These are phyloP conservation scores for Psophia crepitans DNA, from an alignment of 2,113 vertebrate species.

Conservation along the genomic window DNA sequence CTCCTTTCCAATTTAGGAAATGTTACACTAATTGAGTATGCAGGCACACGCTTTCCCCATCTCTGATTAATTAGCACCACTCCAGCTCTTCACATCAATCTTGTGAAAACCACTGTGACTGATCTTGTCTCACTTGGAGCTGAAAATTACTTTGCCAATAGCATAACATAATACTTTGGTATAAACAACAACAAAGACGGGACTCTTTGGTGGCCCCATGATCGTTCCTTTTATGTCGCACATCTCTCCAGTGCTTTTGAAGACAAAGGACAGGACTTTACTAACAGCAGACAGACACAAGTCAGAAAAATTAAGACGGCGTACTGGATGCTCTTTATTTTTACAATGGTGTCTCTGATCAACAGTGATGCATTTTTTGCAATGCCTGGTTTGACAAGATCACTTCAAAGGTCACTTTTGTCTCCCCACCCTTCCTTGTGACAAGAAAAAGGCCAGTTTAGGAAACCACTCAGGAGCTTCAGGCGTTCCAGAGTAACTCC, in stretches of 20 bases:
- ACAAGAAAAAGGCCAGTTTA: neutral
- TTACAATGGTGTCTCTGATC: conserved; percentile 8
- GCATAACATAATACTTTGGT: conserved; percentile 64
- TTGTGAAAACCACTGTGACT: conserved; percentile 73
- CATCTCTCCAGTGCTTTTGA: conserved; percentile 57
- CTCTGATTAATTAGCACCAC: conserved; percentile 87
- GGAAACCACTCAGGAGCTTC: neutral
- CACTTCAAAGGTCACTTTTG: neutral
- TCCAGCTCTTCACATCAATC: conserved; percentile 70
- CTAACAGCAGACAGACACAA: neutral
- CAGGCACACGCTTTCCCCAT: conserved; percentile 73
- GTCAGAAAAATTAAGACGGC: conserved; percentile 7
- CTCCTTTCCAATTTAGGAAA: conserved; percentile 66
- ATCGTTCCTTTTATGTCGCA: conserved; percentile 46
- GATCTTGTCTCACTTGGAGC: conserved; percentile 73
- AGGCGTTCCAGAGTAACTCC: conserved; percentile 13
- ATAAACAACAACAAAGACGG: conserved; percentile 69
- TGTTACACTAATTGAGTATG: conserved; percentile 73
- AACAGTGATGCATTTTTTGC: neutral
- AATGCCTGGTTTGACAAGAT: neutral
- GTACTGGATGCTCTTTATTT: neutral
- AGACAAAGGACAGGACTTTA: conserved; percentile 54
- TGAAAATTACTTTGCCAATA: conserved; percentile 78
- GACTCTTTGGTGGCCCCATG: conserved; percentile 1
- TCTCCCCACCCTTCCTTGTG: neutral